Evolutionary conservation across 2,113 vertebrate species (phyloP).

Genomic region (Ivindomyrus marchei): DNA sequence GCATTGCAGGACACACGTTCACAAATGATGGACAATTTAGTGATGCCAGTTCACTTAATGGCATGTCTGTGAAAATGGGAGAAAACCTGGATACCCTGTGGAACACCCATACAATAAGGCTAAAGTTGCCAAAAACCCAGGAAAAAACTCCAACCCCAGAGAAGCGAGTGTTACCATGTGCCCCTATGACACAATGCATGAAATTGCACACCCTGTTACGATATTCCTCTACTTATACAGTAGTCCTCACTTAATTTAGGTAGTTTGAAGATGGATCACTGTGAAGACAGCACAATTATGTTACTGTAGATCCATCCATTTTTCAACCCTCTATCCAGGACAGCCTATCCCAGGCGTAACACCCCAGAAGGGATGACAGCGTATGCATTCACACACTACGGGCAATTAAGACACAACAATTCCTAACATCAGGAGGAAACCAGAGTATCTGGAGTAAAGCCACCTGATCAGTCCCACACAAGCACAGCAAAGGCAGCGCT

Average conservation of each 20-base stretch:
- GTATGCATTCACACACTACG: not conserved
- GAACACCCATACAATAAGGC: not conserved
- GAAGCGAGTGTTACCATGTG: not conserved
- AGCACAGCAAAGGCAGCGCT: too few species aligned
- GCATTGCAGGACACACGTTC: not conserved
- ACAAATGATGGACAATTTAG: not conserved
- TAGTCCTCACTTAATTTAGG: not conserved
- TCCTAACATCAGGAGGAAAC: too few species aligned
- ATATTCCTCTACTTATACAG: not conserved
- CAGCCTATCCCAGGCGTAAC: not conserved
- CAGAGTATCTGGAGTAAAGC: too few species aligned
- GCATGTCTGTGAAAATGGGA: not conserved
- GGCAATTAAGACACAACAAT: not conserved
- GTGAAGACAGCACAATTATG: not conserved
- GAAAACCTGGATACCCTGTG: not conserved
- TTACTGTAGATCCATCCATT: not conserved
- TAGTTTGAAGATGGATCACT: not conserved
- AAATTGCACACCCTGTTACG: not conserved
- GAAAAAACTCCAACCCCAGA: not conserved
- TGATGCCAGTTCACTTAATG: not conserved
- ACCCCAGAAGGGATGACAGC: not conserved
- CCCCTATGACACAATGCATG: not conserved
- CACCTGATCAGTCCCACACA: too few species aligned
- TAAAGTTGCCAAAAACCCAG: not conserved
- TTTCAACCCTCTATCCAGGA: not conserved